Evolutionary conservation across 1,140 invertebrate species (phyloP).

Genomic region (Eumeta japonica): DNA sequence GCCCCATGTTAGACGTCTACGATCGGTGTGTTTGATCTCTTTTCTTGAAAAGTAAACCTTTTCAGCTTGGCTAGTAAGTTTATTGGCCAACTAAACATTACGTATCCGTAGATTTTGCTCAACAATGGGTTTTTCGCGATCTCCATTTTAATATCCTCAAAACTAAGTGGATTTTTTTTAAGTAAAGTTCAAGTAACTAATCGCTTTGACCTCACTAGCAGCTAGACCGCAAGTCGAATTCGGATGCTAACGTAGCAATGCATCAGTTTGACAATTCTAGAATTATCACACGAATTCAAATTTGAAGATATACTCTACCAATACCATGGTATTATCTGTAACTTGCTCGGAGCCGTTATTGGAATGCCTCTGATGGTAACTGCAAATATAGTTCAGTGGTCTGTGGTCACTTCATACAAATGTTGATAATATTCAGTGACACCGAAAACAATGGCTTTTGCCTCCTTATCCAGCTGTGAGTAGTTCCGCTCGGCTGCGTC

Average conservation of each 20-base stretch:
- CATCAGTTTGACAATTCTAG: constrained; percentile 6
- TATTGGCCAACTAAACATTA: constrained; percentile 19
- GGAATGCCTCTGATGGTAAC: constrained; percentile 18
- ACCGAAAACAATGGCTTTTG: constrained; percentile 41
- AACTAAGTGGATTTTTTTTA: constrained; percentile 6
- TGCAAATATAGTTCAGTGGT: constrained; percentile 34
- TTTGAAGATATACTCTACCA: constrained; percentile 8
- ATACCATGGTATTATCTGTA: constrained; percentile 26
- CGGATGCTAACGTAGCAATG: constrained; percentile 4
- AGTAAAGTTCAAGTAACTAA: constrained; percentile 6
- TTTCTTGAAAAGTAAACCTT: constrained; percentile 29
- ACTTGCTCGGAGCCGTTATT: constrained; percentile 13
- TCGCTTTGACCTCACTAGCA: background rate
- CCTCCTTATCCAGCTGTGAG: constrained; percentile 54
- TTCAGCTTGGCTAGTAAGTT: constrained; percentile 38
- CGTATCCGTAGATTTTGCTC: no score
- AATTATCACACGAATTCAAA: constrained; percentile 4
- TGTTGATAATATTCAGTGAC: constrained; percentile 52
- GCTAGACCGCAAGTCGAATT: background rate
- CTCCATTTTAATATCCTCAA: constrained; percentile 7
- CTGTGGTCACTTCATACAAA: constrained; percentile 46
- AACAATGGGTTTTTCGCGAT: constrained; percentile 3
- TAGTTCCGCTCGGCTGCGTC: constrained; percentile 47
- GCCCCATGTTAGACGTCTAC: constrained; percentile 19
- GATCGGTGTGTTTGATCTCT: constrained; percentile 21